These are phyloP conservation scores for Stratiolaelaps scimitus DNA, from an alignment of 1,140 invertebrate species.

Conservation along the genomic window DNA sequence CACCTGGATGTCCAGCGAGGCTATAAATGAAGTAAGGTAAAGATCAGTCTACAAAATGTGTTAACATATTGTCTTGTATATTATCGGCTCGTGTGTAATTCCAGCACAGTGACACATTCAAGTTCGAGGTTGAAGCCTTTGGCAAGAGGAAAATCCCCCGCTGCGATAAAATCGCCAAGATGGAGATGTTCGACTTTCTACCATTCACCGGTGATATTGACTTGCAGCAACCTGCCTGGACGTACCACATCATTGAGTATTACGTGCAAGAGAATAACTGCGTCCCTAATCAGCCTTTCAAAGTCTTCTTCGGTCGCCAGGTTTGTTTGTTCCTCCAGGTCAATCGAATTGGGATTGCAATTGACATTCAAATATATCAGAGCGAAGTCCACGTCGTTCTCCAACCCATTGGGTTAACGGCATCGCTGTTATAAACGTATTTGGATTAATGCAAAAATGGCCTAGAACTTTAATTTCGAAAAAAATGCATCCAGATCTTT, in stretches of 20 bases:
- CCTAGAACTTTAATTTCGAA: too few relatives aligned
- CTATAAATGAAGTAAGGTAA: too few relatives aligned
- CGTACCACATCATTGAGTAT: constrained; percentile 68
- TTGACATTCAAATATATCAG: too few relatives aligned
- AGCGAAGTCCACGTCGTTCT: too few relatives aligned
- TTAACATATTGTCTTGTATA: too few relatives aligned
- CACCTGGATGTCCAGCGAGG: too few relatives aligned
- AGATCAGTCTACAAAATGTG: too few relatives aligned
- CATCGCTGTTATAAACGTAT: too few relatives aligned
- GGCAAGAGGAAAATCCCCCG: constrained; percentile 61
- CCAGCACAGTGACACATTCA: constrained; percentile 33
- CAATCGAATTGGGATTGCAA: too few relatives aligned
- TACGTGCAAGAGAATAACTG: constrained; percentile 63
- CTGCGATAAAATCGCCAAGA: constrained; percentile 64
- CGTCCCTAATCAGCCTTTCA: constrained; percentile 56
- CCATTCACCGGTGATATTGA: constrained; percentile 64
- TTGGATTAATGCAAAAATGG: too few relatives aligned
- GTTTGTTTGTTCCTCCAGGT: constrained; percentile 53
- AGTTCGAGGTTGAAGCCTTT: constrained; percentile 73
- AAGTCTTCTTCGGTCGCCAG: constrained; percentile 70
- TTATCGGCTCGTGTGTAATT: background rate
- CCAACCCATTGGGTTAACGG: too few relatives aligned
- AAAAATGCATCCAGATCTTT: too few relatives aligned
- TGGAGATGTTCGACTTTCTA: constrained; percentile 68
- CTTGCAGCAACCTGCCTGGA: constrained; percentile 65